phyloP scores from a whole-genome alignment of 2,113 vertebrate genomes.

The Petroica traversi region DNA sequence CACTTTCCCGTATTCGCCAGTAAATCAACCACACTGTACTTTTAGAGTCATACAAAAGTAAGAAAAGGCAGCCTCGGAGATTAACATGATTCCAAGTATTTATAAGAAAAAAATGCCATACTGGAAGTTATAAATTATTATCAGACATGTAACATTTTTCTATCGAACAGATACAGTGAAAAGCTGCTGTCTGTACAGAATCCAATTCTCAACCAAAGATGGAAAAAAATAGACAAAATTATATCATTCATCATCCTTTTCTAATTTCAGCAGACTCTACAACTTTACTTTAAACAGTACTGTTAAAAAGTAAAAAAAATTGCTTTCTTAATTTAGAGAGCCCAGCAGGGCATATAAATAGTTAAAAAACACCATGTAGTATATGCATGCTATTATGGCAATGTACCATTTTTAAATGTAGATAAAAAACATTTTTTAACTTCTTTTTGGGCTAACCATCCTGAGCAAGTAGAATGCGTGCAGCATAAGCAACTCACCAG shows the following conservation, averaged over 20 bases:
- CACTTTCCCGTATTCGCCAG: constrained; percentile 73
- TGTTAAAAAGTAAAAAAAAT: background rate
- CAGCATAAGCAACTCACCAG: constrained; percentile 78
- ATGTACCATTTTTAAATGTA: background rate
- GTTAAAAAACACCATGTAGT: background rate
- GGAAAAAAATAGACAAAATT: constrained; percentile 7
- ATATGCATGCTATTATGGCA: background rate
- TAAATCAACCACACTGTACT: constrained; percentile 80
- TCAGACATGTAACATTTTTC: constrained; percentile 57
- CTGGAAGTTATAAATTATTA: constrained; percentile 76
- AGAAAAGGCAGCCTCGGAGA: constrained; percentile 64
- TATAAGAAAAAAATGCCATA: constrained; percentile 66
- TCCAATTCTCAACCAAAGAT: constrained; percentile 24
- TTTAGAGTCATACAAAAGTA: constrained; percentile 71
- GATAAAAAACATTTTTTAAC: background rate
- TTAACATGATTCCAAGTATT: constrained; percentile 75
- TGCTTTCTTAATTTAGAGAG: background rate
- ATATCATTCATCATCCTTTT: constrained; percentile 5
- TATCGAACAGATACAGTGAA: constrained; percentile 51
- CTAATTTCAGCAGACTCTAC: background rate
- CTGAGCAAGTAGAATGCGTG: background rate
- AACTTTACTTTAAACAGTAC: constrained; percentile 23
- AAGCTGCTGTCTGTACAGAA: constrained; percentile 48
- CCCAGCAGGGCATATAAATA: background rate
- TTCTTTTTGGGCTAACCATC: background rate